Evolutionary conservation across 2,888 invertebrate genomes (phyloP), one percentile per base, ranked within the genome.

Genomic region (Clostera curtula): DNA sequence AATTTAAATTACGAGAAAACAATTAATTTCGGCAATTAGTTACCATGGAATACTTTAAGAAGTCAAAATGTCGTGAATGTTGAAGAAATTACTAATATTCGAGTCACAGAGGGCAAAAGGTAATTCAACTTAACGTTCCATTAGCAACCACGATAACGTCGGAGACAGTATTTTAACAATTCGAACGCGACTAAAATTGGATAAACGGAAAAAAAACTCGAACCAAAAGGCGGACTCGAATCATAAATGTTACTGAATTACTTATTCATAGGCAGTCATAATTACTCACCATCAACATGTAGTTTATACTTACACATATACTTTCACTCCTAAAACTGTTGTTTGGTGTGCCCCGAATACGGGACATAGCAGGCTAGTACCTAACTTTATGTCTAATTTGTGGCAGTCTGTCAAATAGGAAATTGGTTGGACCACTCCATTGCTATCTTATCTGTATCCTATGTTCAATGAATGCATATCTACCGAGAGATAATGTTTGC

Each of bases 221-320:
- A n/a, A n/a, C n/a, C n/a, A n/a, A n/a, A n/a, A n/a, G n/a, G n/a
- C n/a, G n/a, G n/a, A n/a, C n/a, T n/a, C n/a, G n/a, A n/a, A n/a
- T n/a, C n/a, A n/a, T n/a, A n/a, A n/a, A n/a, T n/a, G n/a, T n/a
- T n/a, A n/a, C n/a, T n/a, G 49, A 50, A 40, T 43, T 34, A 36
- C 25, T 30, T 40, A 33, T 34, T 27, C 34, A 17, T 37, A 41
- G 31, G 30, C 33, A 35, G 39, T 40, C 39, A 45, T 34, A 19
- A 45, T 56, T 58, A 60, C 63, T 63, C 52, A 65, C 60, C 63
- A 52, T 53, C 40, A 48, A 50, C 50, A 43, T 49, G 53, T 53
- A 9, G 45, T 31, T 33, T 36, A 49, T 45, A 62, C 61, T 60
- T 64, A 69, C 70, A 68, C 60, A n/a, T 64, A 63, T 69, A 68